Evolutionary conservation across 1,140 invertebrate species (phyloP).

Genomic region (Drosophila sproati): DNA sequence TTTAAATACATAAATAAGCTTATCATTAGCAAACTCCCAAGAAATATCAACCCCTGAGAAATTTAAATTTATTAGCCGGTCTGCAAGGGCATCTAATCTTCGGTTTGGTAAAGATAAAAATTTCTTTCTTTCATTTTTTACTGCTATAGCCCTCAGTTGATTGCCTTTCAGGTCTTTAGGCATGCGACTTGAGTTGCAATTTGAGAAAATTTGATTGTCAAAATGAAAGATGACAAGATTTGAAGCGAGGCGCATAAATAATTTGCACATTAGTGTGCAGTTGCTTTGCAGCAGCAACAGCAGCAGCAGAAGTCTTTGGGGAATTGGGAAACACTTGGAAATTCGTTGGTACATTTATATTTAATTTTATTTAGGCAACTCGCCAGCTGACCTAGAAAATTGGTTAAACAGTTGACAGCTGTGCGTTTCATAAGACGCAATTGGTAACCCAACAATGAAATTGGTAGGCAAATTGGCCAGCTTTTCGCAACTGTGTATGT

Average conservation of each 20-base stretch:
- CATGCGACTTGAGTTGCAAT: conserved; percentile 61
- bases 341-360: conserved; percentile 26
- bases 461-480: conserved; percentile 43
- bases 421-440: conserved; percentile 53
- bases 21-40: too few species aligned
- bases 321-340: conserved; percentile 21
- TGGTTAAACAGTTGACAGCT: conserved; percentile 27
- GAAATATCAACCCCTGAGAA: too few species aligned
- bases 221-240: conserved; percentile 48
- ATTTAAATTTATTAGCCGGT: too few species aligned
- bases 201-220: conserved; percentile 66
- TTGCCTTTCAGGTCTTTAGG: conserved; percentile 28
- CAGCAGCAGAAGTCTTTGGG: not conserved
- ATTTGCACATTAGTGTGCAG: conserved; percentile 73
- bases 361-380: conserved; percentile 11
- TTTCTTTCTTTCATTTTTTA: not conserved
- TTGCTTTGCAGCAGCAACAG: conserved; percentile 9
- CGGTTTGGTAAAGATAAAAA: not conserved
- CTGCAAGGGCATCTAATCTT: not conserved
- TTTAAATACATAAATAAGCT: too few species aligned
- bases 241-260: conserved; percentile 35
- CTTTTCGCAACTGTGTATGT: conserved; percentile 38
- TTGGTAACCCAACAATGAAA: conserved; percentile 1
- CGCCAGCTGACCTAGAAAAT: conserved; percentile 66
- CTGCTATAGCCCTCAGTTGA: conserved; percentile 27